A percentile compares a stretch with the other conserved stretches of the same genome.
phyloP scores from a whole-genome alignment of 2,113 vertebrate genomes.

The Scytalopus superciliaris region DNA sequence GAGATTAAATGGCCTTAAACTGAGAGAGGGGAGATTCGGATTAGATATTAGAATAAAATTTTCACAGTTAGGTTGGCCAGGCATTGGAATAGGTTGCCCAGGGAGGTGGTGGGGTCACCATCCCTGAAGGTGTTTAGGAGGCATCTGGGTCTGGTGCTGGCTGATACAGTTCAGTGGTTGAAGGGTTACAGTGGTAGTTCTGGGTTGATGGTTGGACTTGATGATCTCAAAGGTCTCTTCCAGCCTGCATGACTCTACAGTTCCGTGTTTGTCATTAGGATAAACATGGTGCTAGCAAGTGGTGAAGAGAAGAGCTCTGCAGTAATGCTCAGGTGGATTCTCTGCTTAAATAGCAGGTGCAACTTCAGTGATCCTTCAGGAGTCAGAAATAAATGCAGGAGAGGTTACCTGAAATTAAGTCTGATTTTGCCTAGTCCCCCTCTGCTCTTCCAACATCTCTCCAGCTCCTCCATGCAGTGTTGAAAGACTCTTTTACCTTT shows the following conservation, averaged over 20 bases:
- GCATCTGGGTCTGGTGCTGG: fast-evolving
- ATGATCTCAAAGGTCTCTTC: neutral
- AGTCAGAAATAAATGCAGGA: neutral
- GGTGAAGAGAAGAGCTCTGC: neutral
- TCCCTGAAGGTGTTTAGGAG: neutral
- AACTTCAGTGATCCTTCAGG: neutral
- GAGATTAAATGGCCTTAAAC: neutral
- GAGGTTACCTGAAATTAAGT: neutral
- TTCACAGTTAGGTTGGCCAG: neutral
- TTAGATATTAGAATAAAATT: neutral
- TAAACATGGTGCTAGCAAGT: neutral
- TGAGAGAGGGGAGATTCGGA: neutral
- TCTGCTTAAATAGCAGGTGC: neutral
- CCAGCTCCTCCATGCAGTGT: fast-evolving
- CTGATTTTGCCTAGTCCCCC: neutral
- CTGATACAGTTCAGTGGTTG: neutral
- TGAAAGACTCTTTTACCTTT: neutral
- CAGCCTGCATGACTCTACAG: neutral
- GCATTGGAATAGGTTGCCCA: neutral
- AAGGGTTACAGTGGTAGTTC: neutral
- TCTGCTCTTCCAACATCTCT: neutral
- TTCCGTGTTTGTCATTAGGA: neutral
- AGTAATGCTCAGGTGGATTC: neutral
- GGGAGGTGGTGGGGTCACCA: neutral
- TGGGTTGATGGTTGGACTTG: neutral